These are phyloP conservation scores for Rhinopomastus cyanomelas DNA, from an alignment of 2,113 vertebrate species.

Conservation along the genomic window DNA sequence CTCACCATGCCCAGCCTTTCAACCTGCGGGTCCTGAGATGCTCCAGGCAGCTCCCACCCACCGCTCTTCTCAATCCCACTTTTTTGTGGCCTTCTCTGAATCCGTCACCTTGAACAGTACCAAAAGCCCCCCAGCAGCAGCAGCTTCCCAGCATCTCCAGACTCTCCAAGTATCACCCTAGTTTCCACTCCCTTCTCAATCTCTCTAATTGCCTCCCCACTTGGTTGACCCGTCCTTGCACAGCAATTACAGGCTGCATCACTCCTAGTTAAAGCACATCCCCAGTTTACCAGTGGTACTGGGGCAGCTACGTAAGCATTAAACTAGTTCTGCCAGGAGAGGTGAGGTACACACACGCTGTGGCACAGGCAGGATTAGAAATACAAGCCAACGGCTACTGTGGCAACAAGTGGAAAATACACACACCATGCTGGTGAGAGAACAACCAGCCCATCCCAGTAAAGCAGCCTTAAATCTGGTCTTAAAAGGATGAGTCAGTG, in stretches of 20 bases:
- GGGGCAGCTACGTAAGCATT: not conserved
- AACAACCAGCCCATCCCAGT: not conserved
- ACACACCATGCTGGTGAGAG: not conserved
- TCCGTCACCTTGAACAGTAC: not conserved
- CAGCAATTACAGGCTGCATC: not conserved
- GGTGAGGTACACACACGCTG: not conserved
- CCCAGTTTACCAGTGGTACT: not conserved
- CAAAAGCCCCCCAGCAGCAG: not conserved
- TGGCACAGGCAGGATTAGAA: not conserved
- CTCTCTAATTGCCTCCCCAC: not conserved
- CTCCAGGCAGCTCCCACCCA: not conserved
- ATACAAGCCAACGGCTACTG: rapidly evolving
- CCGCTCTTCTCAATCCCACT: not conserved
- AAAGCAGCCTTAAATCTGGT: not conserved
- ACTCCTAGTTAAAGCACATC: not conserved
- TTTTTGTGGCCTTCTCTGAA: not conserved
- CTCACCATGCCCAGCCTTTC: not conserved
- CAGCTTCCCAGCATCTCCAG: not conserved
- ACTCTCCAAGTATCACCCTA: not conserved
- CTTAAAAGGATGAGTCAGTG: not conserved
- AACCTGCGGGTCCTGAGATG: not conserved
- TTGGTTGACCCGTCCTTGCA: not conserved
- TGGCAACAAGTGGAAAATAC: not conserved
- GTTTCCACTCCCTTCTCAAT: not conserved
- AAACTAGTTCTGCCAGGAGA: not conserved